These are phyloP conservation scores for Urocitellus parryii DNA, from an alignment of 2,113 vertebrate species.

Conservation along the genomic window DNA sequence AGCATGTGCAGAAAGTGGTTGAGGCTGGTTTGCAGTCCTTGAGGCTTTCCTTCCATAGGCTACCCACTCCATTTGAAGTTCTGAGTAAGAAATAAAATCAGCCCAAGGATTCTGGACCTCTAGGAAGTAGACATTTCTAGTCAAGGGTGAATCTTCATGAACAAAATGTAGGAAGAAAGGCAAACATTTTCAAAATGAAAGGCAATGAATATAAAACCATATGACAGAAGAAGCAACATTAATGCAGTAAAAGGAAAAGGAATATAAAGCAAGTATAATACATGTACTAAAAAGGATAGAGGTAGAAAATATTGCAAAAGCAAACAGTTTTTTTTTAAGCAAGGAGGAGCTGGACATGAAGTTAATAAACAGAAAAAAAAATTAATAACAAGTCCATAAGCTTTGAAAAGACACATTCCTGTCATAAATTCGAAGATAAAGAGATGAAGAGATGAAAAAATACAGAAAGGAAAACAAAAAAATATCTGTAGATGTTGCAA, in stretches of 20 bases:
- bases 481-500: background rate
- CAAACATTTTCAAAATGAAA: background rate
- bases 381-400: background rate
- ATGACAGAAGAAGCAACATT: background rate
- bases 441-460: background rate
- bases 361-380: background rate
- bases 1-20: background rate
- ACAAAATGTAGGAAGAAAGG: background rate
- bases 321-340: background rate
- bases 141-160: background rate
- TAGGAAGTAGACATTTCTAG: background rate
- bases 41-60: background rate
- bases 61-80: background rate
- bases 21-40: background rate
- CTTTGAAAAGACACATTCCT: background rate
- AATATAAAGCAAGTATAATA: background rate
- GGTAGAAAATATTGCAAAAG: background rate
- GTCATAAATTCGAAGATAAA: background rate
- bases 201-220: background rate
- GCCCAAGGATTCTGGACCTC: background rate
- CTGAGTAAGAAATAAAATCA: background rate
- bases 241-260: background rate
- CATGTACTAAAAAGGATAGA: background rate
- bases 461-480: background rate
- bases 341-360: background rate